phyloP scores from a whole-genome alignment of 2,888 invertebrate genomes.

The Tenthredo livida region DNA sequence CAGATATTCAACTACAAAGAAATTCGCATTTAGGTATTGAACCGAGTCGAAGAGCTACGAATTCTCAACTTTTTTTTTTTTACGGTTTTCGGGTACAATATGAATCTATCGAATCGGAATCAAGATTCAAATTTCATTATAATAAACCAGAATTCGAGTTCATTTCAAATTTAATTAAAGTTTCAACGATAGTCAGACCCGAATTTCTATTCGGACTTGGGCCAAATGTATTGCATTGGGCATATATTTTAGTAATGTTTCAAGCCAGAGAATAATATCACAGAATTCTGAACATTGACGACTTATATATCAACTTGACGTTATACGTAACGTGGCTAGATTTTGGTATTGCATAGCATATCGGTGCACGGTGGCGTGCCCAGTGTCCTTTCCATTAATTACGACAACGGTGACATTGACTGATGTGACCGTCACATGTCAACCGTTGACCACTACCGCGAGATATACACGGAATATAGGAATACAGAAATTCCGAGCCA shows the following conservation, averaged over 20 bases:
- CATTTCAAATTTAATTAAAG: neutral
- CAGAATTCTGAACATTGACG: neutral
- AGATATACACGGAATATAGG: neutral
- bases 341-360: conserved; percentile 1
- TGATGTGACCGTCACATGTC: conserved; percentile 60
- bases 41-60: neutral
- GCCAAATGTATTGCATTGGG: neutral
- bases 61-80: neutral
- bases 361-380: conserved; percentile 32
- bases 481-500: conserved; percentile 38
- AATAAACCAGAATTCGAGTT: no score
- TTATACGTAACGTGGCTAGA: neutral
- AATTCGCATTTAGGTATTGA: neutral
- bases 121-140: no score
- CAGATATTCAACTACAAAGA: neutral
- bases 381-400: conserved; percentile 63
- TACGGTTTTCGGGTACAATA: neutral
- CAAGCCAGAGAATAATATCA: neutral
- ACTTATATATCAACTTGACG: neutral
- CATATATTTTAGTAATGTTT: neutral
- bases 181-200: neutral
- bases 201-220: neutral
- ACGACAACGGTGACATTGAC: conserved; percentile 62
- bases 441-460: conserved; percentile 9
- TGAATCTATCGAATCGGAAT: neutral